phyloP scores from a whole-genome alignment of 1,140 invertebrate genomes.

The Lepeophtheirus salmonis region DNA sequence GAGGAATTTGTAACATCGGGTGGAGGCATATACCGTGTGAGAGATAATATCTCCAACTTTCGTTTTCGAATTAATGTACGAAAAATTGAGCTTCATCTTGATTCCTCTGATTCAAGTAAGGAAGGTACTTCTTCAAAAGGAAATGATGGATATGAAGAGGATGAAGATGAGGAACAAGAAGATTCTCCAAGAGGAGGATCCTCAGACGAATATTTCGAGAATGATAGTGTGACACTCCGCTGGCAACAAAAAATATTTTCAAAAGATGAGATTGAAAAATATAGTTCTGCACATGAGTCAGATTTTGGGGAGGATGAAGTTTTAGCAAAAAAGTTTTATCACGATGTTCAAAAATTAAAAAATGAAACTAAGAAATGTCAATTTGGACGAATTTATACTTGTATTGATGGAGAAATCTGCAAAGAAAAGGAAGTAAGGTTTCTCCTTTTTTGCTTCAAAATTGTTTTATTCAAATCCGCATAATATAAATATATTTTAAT shows the following conservation, averaged over 20 bases:
- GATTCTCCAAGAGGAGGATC: too few species aligned
- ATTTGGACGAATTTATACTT: neutral
- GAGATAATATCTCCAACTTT: neutral
- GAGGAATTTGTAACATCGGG: neutral
- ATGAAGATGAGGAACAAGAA: neutral
- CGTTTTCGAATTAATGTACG: neutral
- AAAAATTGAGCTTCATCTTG: neutral
- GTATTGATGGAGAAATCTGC: neutral
- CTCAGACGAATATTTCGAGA: too few species aligned
- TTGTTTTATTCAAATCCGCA: too few species aligned
- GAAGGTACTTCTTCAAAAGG: neutral
- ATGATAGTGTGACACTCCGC: neutral
- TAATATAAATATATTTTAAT: neutral
- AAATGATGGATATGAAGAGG: neutral
- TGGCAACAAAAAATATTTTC: neutral
- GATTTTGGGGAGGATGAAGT: conserved; percentile 18
- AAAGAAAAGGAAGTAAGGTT: neutral
- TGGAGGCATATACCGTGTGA: neutral
- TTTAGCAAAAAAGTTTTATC: conserved; percentile 17
- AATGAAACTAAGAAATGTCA: neutral
- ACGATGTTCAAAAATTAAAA: neutral
- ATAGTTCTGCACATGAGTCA: conserved; percentile 14
- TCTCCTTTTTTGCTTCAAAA: too few species aligned
- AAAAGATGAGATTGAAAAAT: conserved; percentile 19
- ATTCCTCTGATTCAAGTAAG: too few species aligned